A percentile compares a stretch with the other conserved stretches of the same genome.
Evolutionary conservation across 2,113 vertebrate species (phyloP).

Genomic region (Emydura subglobosa): DNA sequence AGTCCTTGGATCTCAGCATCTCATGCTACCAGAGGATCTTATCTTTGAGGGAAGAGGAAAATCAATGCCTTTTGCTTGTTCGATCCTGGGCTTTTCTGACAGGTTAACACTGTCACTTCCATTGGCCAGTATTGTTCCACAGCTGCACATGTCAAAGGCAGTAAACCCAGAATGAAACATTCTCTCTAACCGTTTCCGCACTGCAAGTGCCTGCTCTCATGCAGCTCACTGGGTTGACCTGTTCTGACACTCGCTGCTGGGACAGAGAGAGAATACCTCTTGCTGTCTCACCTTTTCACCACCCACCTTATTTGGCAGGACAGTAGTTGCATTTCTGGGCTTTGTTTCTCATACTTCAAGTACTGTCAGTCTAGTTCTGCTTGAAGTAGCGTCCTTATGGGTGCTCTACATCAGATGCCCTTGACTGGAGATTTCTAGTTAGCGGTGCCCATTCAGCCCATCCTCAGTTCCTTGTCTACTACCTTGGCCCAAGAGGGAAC

Average conservation of each 20-base stretch:
- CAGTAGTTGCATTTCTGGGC: neutral
- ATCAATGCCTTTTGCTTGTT: neutral
- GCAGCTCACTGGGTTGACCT: neutral
- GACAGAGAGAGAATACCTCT: neutral
- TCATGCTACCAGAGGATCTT: neutral
- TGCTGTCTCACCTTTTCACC: neutral
- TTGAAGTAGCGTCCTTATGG: neutral
- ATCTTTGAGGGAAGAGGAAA: neutral
- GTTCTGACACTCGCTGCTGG: neutral
- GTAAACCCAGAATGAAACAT: neutral
- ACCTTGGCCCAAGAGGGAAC: too few species aligned
- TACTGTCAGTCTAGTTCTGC: neutral
- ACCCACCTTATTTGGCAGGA: neutral
- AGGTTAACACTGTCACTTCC: neutral
- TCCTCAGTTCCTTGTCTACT: neutral
- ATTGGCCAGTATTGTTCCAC: neutral
- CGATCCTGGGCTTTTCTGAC: neutral
- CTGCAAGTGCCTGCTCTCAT: neutral
- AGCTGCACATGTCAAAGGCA: neutral
- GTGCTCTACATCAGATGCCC: too few species aligned
- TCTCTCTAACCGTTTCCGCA: neutral
- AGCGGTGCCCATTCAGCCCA: neutral
- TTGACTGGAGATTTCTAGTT: too few species aligned
- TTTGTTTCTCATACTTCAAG: neutral
- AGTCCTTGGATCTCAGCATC: neutral